Evolutionary conservation across 2,888 invertebrate species (phyloP).

Genomic region (Leptopterna dolabrata): DNA sequence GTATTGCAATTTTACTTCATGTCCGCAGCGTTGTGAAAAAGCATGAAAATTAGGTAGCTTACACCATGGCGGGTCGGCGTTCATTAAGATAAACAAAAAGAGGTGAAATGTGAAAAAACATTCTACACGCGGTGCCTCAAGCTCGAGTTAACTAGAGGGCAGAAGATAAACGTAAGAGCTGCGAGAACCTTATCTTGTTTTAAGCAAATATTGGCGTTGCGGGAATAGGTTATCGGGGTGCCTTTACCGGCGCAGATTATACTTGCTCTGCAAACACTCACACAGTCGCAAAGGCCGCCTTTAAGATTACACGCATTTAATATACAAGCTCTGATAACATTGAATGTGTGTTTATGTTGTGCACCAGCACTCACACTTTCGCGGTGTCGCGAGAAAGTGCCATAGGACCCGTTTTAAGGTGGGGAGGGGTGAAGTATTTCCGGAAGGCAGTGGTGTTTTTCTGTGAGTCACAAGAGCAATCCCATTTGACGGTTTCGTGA

Average conservation of each 20-base stretch:
- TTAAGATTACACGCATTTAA: not conserved
- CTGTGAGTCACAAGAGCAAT: not conserved
- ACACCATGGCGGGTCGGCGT: not conserved
- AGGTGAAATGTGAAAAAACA: not conserved
- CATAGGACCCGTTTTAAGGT: not conserved
- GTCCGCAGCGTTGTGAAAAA: not conserved
- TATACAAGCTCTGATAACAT: not conserved
- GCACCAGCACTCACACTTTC: not conserved
- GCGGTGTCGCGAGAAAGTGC: not conserved
- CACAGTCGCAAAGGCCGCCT: not conserved
- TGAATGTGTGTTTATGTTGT: not conserved
- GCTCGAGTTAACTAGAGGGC: not conserved
- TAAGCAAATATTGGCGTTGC: conserved; percentile 25
- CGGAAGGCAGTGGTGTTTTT: not conserved
- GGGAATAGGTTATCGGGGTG: conserved; percentile 3
- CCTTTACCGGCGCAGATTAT: not conserved
- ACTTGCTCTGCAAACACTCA: conserved; percentile 12
- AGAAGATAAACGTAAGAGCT: conserved; percentile 8
- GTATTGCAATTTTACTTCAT: not conserved
- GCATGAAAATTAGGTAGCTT: not conserved
- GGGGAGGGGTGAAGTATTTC: not conserved
- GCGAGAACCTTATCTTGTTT: conserved; percentile 13
- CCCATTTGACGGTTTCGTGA: too few species aligned
- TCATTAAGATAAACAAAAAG: not conserved
- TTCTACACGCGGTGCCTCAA: not conserved